These are phyloP conservation scores for Poecile atricapillus DNA, from an alignment of 2,113 vertebrate species.

Conservation along the genomic window DNA sequence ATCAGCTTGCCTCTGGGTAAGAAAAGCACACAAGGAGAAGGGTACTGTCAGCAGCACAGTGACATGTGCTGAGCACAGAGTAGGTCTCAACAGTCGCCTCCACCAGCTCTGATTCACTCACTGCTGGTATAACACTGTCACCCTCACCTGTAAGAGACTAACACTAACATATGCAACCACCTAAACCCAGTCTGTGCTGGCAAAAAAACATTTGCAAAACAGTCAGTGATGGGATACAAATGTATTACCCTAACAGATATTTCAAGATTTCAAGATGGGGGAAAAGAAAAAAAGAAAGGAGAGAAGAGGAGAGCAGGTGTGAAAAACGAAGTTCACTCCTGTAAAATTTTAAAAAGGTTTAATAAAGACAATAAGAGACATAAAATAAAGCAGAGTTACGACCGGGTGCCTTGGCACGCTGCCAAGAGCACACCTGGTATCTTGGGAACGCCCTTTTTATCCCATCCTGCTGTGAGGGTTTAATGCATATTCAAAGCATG, in stretches of 20 bases:
- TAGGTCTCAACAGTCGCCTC: not conserved
- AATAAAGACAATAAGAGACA: no score
- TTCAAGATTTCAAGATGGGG: not conserved
- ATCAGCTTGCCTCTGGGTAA: not conserved
- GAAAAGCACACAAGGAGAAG: not conserved
- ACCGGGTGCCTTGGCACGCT: no score
- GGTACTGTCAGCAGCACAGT: not conserved
- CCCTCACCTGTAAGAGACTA: constrained; percentile 5
- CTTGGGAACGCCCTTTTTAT: no score
- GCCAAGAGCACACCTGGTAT: no score
- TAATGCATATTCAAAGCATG: no score
- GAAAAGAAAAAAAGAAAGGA: not conserved
- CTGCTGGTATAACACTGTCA: not conserved
- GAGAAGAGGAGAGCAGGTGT: no score
- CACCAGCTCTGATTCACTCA: not conserved
- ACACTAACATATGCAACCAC: not conserved
- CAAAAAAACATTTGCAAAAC: not conserved
- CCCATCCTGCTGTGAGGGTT: no score
- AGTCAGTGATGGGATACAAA: not conserved
- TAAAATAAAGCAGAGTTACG: no score
- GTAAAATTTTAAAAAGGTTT: no score
- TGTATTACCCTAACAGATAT: not conserved
- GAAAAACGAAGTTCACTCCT: no score
- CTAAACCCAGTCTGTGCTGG: not conserved
- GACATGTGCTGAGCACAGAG: not conserved